Conservation (phyloP, 2,797 vertebrate genomes). For the Oryzias sinensis region DNA sequence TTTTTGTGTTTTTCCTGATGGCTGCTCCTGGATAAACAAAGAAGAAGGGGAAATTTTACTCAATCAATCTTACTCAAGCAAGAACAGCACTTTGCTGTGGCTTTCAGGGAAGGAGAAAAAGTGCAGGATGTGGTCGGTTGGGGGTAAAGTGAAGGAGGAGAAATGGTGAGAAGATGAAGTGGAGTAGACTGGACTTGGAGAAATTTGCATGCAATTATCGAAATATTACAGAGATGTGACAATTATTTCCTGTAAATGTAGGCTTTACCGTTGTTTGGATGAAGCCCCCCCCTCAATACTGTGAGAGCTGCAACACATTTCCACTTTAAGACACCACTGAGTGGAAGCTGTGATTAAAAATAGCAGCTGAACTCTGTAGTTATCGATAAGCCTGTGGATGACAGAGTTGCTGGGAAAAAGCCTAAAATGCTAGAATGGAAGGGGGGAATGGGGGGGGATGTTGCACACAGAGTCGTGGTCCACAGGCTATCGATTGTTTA, state of each 20-base stretch:
- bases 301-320: constrained; percentile 7
- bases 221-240: background rate
- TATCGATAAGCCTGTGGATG: constrained; percentile 41
- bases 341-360: constrained; percentile 47
- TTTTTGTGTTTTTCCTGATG: constrained; percentile 42
- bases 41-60: constrained; percentile 28
- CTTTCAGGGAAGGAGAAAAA: constrained; percentile 34
- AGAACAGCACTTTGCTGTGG: constrained; percentile 51
- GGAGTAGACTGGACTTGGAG: too few relatives aligned
- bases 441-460: constrained; percentile 6
- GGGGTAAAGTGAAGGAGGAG: constrained; percentile 23
- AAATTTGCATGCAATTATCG: background rate
- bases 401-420: constrained; percentile 55
- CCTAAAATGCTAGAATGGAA: constrained; percentile 31
- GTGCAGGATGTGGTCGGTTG: constrained; percentile 46
- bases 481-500: constrained; percentile 65
- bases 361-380: constrained; percentile 29
- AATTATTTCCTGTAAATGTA: background rate
- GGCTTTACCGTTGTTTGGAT: background rate
- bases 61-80: constrained; percentile 35
- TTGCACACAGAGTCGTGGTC: constrained; percentile 27
- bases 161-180: constrained; percentile 2
- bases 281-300: background rate
- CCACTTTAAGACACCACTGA: constrained; percentile 15
- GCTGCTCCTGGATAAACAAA: constrained; percentile 23